Base-by-base conservation (phyloP, 1,140 invertebrate genomes). In the Solen grandis region DNA sequence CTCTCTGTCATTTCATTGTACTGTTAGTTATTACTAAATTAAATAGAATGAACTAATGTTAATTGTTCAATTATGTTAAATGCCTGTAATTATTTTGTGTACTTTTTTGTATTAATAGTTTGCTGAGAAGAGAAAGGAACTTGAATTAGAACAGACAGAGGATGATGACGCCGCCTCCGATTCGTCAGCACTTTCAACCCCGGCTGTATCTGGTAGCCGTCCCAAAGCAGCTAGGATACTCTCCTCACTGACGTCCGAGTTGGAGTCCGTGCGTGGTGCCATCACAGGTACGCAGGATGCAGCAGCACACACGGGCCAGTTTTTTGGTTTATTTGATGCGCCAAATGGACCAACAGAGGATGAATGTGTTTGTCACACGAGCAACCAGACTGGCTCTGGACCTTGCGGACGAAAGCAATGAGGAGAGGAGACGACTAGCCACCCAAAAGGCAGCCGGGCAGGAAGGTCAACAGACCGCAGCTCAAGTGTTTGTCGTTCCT, bases 231-330 rank as follows among this genome's bases (percentile, higher is more conserved):
- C 69, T 22, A 29, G 38, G 25, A n/a, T 57, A 36, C 69, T 72
- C 22, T 72, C 69, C 19, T 72, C 69, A 57, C n/a, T 72, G 52
- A 72, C 69, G 69, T 72, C 69, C 52, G 69, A 72, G 54, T 50
- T 72, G 33, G 54, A 72, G 54, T 57, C 69, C 54, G 69, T 72
- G 33, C 69, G 69, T 72, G 69, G 69, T 57, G 69, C 69, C 31
- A 72, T 72, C 54, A 72, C 52, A 36, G 33, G 5, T 63, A 35
- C 60, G 31, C 60, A 63, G 19, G 60, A 63, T 63, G 5, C 60
- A 33, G 31, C 60, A 35, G 60, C 60, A 63, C 60, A 63, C 29
- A 63, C 60, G 35, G 60, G 60, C 31, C 60, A 63, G 31, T 63
- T 63, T 63, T n/a, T 63, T 63, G 27, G 60, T 63, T 31, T 63